These are phyloP conservation scores for Gryon sp. DNA, from an alignment of 1,140 invertebrate species.

Conservation along the genomic window DNA sequence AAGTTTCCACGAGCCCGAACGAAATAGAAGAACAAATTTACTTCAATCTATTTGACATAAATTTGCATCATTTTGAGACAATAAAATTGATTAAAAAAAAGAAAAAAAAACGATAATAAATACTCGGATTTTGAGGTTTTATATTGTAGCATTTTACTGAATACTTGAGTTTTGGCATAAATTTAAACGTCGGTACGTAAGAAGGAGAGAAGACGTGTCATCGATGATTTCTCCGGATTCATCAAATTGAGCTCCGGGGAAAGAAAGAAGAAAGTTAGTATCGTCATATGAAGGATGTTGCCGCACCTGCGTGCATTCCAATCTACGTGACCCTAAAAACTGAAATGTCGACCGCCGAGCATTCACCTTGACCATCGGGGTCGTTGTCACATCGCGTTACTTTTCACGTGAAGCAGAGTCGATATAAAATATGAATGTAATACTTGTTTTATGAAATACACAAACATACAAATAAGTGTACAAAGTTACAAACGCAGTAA, in stretches of 20 bases:
- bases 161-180: slow-evolving; percentile 31
- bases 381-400: slow-evolving; percentile 35
- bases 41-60: background rate
- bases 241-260: slow-evolving; percentile 63
- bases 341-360: slow-evolving; percentile 65
- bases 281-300: slow-evolving; percentile 67
- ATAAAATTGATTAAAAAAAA: background rate
- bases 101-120: slow-evolving; percentile 6
- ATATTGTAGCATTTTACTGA: background rate
- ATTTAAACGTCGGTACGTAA: slow-evolving; percentile 22
- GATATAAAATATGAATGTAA: slow-evolving; percentile 41
- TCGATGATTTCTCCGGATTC: slow-evolving; percentile 63
- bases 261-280: slow-evolving; percentile 76
- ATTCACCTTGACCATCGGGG: slow-evolving; percentile 72
- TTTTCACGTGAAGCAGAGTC: slow-evolving; percentile 51
- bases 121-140: background rate
- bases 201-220: slow-evolving; percentile 40
- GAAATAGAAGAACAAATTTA: slow-evolving; percentile 7
- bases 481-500: too few species aligned
- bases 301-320: slow-evolving; percentile 77
- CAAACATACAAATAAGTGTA: background rate
- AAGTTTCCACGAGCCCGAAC: background rate
- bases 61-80: slow-evolving; percentile 8
- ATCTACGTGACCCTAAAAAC: slow-evolving; percentile 75
- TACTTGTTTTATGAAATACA: slow-evolving; percentile 40